phyloP scores from a whole-genome alignment of 2,888 invertebrate genomes.

The Resseliella maxima region DNA sequence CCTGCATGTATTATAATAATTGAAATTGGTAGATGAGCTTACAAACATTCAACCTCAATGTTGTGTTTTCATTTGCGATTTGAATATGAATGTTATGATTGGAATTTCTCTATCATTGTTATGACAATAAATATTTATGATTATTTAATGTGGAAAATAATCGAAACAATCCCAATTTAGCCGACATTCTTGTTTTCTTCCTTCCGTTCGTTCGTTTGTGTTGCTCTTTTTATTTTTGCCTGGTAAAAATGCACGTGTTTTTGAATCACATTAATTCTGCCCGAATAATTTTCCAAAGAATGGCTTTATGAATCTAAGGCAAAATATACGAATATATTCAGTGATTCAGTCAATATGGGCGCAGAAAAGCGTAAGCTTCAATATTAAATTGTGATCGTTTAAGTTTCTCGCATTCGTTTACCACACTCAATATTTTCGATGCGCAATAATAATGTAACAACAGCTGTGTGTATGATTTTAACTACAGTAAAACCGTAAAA shows the following conservation, averaged over 20 bases:
- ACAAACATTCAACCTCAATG: neutral
- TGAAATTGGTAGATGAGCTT: neutral
- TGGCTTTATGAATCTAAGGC: neutral
- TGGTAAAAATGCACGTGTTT: neutral
- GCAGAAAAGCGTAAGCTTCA: neutral
- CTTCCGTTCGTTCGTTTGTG: neutral
- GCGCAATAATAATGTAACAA: neutral
- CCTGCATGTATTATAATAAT: neutral
- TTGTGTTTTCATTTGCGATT: neutral
- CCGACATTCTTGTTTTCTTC: too few relatives aligned
- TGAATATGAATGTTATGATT: neutral
- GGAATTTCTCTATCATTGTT: neutral
- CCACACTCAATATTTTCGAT: neutral
- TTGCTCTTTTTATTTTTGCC: too few relatives aligned
- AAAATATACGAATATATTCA: neutral
- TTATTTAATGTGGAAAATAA: slow-evolving; percentile 37
- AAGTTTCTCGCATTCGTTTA: neutral
- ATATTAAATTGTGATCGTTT: neutral
- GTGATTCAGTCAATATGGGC: neutral
- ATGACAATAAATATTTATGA: slow-evolving; percentile 44
- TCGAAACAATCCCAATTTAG: neutral
- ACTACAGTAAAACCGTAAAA: neutral
- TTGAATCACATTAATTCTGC: neutral
- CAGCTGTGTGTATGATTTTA: slow-evolving; percentile 20
- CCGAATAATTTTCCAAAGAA: neutral